A percentile compares a stretch with the other conserved stretches of the same genome.
phyloP scores from a whole-genome alignment of 2,797 vertebrate genomes.

The Pseudochromis fuscus region DNA sequence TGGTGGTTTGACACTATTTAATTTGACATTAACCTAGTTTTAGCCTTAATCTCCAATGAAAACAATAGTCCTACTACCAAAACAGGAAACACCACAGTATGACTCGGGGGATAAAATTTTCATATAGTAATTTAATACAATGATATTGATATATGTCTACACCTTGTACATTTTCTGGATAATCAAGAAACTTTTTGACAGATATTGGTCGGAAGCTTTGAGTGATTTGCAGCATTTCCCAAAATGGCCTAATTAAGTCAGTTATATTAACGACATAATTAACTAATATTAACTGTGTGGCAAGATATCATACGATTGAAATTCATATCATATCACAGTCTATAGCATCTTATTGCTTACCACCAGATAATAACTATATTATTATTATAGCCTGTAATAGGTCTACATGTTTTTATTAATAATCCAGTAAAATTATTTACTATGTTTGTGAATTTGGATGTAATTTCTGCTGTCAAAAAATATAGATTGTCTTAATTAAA shows the following conservation, averaged over 20 bases:
- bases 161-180: neutral
- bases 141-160: neutral
- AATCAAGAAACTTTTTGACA: neutral
- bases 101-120: neutral
- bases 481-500: neutral
- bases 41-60: no score
- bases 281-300: neutral
- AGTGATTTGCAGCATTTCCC: neutral
- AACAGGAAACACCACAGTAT: neutral
- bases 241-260: neutral
- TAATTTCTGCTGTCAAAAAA: neutral
- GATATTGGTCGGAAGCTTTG: no score
- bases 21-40: neutral
- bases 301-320: neutral
- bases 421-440: no score
- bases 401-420: no score
- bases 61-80: neutral
- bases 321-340: neutral
- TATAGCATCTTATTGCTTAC: neutral
- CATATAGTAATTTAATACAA: neutral
- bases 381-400: no score
- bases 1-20: neutral
- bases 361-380: no score
- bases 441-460: neutral
- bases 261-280: neutral